Percentiles rank a stretch among this genome's conserved stretches.
phyloP scores from a whole-genome alignment of 2,797 vertebrate genomes.

The Synanceia verrucosa region DNA sequence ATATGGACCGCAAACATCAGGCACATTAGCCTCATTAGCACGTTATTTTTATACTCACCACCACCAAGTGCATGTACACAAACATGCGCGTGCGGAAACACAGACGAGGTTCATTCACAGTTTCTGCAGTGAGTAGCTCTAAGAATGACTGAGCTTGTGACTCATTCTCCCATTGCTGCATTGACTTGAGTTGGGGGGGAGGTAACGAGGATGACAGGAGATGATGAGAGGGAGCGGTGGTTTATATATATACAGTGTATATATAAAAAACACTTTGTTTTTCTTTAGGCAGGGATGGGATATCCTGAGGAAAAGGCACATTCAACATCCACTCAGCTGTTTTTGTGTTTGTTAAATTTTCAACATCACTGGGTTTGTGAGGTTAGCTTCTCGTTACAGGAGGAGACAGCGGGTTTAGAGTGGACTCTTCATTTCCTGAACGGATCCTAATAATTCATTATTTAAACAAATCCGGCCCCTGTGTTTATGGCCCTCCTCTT shows the following conservation, averaged over 20 bases:
- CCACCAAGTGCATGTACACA: slow-evolving; percentile 39
- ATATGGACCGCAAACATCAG: slow-evolving; percentile 44
- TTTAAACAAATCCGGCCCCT: background rate
- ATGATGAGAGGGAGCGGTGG: slow-evolving; percentile 6
- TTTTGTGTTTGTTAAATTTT: slow-evolving; percentile 18
- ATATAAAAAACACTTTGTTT: background rate
- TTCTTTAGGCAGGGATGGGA: background rate
- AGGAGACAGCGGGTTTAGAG: slow-evolving; percentile 22
- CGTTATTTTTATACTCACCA: slow-evolving; percentile 39
- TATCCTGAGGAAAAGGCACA: background rate
- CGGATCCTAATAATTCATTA: slow-evolving; percentile 33
- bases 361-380: slow-evolving; percentile 3
- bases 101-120: slow-evolving; percentile 72
- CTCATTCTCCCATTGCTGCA: slow-evolving; percentile 69
- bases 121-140: slow-evolving; percentile 67
- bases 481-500: slow-evolving; percentile 13
- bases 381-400: slow-evolving; percentile 18
- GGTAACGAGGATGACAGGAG: slow-evolving; percentile 20
- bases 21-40: slow-evolving; percentile 49
- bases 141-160: slow-evolving; percentile 74
- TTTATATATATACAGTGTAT: background rate
- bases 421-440: slow-evolving; percentile 31
- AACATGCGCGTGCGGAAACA: slow-evolving; percentile 24
- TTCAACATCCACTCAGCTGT: background rate
- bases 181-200: slow-evolving; percentile 44